Evolutionary conservation across 2,797 vertebrate genomes (phyloP).

Genomic region (Austrolebias charrua): DNA sequence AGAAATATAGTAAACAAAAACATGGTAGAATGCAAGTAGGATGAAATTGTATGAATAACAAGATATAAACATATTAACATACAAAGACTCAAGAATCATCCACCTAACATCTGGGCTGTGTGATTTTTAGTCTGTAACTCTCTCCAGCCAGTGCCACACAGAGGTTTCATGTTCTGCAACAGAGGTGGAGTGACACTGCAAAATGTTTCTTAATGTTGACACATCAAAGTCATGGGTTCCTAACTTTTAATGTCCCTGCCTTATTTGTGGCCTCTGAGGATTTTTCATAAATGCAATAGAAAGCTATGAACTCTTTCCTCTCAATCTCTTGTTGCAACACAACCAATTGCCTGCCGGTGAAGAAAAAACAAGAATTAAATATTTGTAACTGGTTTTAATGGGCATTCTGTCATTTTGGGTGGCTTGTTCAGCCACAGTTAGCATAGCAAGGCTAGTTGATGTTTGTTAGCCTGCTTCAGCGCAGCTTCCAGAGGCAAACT

Average conservation of each 20-base stretch:
- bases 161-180: constrained; percentile 26
- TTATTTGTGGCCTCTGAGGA: constrained; percentile 40
- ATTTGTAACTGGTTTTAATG: constrained; percentile 46
- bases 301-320: constrained; percentile 29
- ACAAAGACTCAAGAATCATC: neutral
- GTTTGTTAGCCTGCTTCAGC: constrained; percentile 64
- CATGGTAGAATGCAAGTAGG: too few species aligned
- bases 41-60: too few species aligned
- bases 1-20: too few species aligned
- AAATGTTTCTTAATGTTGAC: constrained; percentile 49
- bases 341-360: constrained; percentile 24
- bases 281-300: constrained; percentile 52
- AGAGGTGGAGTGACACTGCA: constrained; percentile 40
- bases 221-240: constrained; percentile 58
- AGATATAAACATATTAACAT: too few species aligned
- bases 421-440: constrained; percentile 66
- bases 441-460: constrained; percentile 66
- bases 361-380: constrained; percentile 41
- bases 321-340: constrained; percentile 34
- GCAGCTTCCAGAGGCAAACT: constrained; percentile 67
- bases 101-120: neutral
- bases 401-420: constrained; percentile 53
- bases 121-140: neutral
- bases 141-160: constrained; percentile 12
- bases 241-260: constrained; percentile 29